Conservation (phyloP, 2,797 vertebrate genomes). For the Coracias cyanogaster region DNA sequence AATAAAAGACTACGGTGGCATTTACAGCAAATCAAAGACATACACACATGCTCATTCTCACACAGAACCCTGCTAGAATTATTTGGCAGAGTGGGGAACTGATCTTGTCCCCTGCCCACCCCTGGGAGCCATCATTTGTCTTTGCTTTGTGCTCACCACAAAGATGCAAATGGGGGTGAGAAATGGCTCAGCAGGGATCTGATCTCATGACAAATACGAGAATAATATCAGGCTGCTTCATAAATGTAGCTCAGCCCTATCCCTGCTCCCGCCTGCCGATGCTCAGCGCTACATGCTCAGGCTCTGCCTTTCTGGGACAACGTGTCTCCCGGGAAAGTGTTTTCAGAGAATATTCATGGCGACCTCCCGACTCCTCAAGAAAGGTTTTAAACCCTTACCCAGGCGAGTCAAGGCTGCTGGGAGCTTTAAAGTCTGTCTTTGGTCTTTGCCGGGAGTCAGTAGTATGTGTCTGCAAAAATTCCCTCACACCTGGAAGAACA, state of each 20-base stretch:
- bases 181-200: neutral
- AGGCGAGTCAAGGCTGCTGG: neutral
- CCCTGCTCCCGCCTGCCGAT: neutral
- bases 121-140: neutral
- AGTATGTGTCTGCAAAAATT: neutral
- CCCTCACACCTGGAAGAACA: neutral
- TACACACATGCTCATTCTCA: rapidly evolving
- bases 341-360: neutral
- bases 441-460: neutral
- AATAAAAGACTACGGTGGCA: neutral
- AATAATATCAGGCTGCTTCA: neutral
- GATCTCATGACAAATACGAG: neutral
- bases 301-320: neutral
- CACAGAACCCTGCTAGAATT: neutral
- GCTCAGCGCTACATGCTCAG: rapidly evolving
- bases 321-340: neutral
- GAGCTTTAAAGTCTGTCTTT: neutral
- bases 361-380: neutral
- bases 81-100: neutral
- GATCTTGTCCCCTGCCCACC: neutral
- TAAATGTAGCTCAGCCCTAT: neutral
- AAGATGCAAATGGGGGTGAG: neutral
- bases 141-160: constrained; percentile 6
- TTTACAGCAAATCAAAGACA: neutral
- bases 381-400: neutral